These are phyloP conservation scores for Gouania willdenowi DNA, from an alignment of 2,797 vertebrate species.

Conservation along the genomic window DNA sequence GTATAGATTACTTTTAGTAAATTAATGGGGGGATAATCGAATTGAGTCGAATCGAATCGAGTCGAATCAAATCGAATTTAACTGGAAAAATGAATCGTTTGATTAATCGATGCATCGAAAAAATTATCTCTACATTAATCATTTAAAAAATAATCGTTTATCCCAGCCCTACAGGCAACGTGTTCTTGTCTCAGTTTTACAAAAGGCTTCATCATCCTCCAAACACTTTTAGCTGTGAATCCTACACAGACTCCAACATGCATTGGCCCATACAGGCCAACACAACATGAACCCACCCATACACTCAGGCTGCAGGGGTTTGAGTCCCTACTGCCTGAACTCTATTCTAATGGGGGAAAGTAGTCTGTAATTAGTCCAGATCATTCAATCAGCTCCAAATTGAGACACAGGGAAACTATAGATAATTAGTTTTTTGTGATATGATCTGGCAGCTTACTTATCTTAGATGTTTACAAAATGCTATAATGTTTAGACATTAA, in stretches of 20 bases:
- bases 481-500: conserved; percentile 32
- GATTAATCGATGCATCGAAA: no score
- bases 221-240: conserved; percentile 44
- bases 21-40: no score
- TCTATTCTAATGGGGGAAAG: neutral
- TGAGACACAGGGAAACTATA: conserved; percentile 5
- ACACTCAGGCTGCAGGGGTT: conserved; percentile 1
- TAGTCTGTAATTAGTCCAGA: neutral
- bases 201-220: conserved; percentile 57
- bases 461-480: conserved; percentile 31
- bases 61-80: no score
- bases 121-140: no score
- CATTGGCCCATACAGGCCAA: conserved; percentile 4
- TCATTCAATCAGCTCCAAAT: neutral
- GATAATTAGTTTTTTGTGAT: neutral
- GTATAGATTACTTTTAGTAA: no score
- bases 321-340: neutral
- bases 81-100: no score
- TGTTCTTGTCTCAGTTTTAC: conserved; percentile 63
- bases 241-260: conserved; percentile 44
- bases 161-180: conserved; percentile 72
- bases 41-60: no score
- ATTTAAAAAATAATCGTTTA: no score
- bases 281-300: no score
- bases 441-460: conserved; percentile 14